Conservation (phyloP, 2,888 invertebrate genomes). For the Tortrix viridana region DNA sequence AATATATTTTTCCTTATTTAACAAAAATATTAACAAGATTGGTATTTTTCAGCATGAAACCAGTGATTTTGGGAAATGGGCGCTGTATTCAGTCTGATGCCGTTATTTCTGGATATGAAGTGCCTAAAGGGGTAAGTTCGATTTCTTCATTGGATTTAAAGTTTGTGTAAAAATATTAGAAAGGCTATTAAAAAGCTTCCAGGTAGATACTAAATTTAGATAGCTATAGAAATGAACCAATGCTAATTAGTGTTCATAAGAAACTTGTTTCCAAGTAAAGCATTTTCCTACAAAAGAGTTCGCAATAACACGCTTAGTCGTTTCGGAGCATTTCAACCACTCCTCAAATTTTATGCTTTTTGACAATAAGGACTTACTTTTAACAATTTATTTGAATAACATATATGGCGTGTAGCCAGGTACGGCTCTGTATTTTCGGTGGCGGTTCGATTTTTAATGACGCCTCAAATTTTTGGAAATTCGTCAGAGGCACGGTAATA, state of each 20-base stretch:
- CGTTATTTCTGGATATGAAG: constrained; percentile 89
- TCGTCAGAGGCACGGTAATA: too few relatives aligned
- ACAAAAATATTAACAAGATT: background rate
- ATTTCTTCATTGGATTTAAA: constrained; percentile 16
- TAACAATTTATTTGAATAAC: too few relatives aligned
- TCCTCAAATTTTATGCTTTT: too few relatives aligned
- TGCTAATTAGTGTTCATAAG: constrained; percentile 9
- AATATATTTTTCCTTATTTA: background rate
- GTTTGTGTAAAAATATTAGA: background rate
- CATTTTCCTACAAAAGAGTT: too few relatives aligned
- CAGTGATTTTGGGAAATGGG: constrained; percentile 92
- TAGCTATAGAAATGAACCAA: constrained; percentile 4
- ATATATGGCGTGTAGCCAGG: too few relatives aligned
- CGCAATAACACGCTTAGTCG: too few relatives aligned
- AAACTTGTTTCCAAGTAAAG: background rate
- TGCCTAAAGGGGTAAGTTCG: constrained; percentile 90
- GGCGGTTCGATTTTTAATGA: too few relatives aligned
- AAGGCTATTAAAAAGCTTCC: constrained; percentile 13
- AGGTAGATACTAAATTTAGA: constrained; percentile 16
- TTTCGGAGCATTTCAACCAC: too few relatives aligned
- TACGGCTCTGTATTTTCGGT: too few relatives aligned
- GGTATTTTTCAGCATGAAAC: constrained; percentile 87
- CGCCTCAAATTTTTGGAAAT: too few relatives aligned
- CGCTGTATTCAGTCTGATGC: constrained; percentile 90
- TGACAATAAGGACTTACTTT: too few relatives aligned